phyloP scores from a whole-genome alignment of 2,888 invertebrate species.

The Allacma fusca region DNA sequence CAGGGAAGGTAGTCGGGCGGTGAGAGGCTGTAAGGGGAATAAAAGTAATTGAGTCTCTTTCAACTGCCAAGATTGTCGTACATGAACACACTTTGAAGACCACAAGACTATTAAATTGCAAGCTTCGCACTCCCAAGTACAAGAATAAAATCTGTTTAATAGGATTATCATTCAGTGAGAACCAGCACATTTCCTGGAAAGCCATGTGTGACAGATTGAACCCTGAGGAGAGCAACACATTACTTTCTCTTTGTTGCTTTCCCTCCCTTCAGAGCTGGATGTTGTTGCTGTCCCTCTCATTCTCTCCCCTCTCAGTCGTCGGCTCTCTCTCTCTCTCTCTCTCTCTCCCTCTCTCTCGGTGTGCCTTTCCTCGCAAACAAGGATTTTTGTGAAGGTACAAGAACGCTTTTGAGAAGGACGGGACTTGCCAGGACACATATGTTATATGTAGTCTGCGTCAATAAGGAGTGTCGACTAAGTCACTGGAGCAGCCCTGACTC shows the following conservation, averaged over 20 bases:
- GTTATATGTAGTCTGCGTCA: too few species aligned
- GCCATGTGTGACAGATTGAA: not conserved
- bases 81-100: not conserved
- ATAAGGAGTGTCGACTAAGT: too few species aligned
- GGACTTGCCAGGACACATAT: too few species aligned
- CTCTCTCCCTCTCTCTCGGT: too few species aligned
- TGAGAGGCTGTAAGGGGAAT: slow-evolving; percentile 1
- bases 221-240: not conserved
- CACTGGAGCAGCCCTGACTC: too few species aligned
- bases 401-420: too few species aligned
- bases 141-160: slow-evolving; percentile 4
- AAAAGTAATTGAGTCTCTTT: slow-evolving; percentile 12
- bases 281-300: not conserved
- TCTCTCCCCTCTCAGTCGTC: not conserved
- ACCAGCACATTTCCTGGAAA: not conserved
- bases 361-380: too few species aligned
- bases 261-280: not conserved
- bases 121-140: not conserved
- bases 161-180: slow-evolving; percentile 16
- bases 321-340: not conserved
- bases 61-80: not conserved
- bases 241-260: not conserved
- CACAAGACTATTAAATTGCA: not conserved
- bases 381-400: too few species aligned
- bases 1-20: not conserved